Evolutionary conservation across 2,797 vertebrate species (phyloP), one percentile per base, ranked within the genome.

Genomic region (Eutrigla gurnardus): DNA sequence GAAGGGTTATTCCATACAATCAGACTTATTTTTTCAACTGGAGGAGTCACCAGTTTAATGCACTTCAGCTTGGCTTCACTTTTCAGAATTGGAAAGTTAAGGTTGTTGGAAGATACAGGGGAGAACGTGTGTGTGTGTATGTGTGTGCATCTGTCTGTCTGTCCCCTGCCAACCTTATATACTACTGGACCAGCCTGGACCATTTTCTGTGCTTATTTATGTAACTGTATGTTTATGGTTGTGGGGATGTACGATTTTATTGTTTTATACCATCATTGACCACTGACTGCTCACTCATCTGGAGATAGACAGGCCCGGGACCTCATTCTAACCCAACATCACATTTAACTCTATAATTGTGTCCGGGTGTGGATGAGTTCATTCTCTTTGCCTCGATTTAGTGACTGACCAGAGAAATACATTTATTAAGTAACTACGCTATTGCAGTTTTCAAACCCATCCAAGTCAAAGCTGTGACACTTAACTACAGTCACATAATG

Each of bases 391-490:
- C 18, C 49, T 12, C 2, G n/a, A 40, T 3, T n/a, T 25, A 65
- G 33, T 10, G 18, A 57, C 42, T 13, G 25, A 58, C n/a, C 14
- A 15, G 7, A 40, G 12, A 46, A 17, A 58, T 6, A 33, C 54
- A 36, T 13, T 4, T 6, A 43, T 9, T 55, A 35, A 60, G 50
- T 40, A 63, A 70, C 36, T 40, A 66, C 54, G 58, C 52, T 52
- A 37, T 61, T 70, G 36, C 45, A 18, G 46, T 72, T 62, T 77
- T 69, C 32, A 3, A 75, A 47, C 45, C 8, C 37, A 46, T 18
- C 59, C 47, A 47, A 57, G 46, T 78, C 57, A 77, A 68, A 82
- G 61, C 60, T 32, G 32, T 64, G 78, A 76, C 66, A 81, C 74
- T 62, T 46, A 71, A 78, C 68, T 72, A 73, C 70, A 61, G 66